Percentiles rank a stretch among this genome's conserved stretches.
phyloP scores from a whole-genome alignment of 2,113 vertebrate species.

The Ophiodon elongatus region DNA sequence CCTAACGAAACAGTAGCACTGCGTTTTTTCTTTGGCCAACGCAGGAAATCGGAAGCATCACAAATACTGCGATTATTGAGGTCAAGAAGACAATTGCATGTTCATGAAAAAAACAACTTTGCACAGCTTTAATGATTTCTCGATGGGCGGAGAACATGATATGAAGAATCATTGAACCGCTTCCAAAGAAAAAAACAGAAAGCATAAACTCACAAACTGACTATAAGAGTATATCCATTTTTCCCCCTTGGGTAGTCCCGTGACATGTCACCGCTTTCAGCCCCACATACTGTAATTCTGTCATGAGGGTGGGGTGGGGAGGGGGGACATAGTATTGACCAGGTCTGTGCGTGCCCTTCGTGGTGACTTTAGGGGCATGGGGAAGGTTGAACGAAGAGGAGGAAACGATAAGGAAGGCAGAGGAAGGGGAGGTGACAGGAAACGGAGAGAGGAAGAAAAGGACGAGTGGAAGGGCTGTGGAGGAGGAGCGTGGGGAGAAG shows the following conservation, averaged over 20 bases:
- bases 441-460: slow-evolving; percentile 42
- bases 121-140: not conserved
- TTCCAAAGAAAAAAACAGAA: not conserved
- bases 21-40: no score
- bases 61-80: no score
- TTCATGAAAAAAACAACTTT: not conserved
- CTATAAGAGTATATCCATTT: no score
- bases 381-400: slow-evolving; percentile 71
- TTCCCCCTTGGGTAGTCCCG: no score
- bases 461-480: slow-evolving; percentile 33
- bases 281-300: slow-evolving; percentile 9
- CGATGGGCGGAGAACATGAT: not conserved
- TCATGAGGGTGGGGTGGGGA: no score
- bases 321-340: slow-evolving; percentile 62
- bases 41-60: no score
- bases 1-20: no score
- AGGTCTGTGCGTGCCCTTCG: slow-evolving; percentile 56
- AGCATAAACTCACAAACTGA: not conserved
- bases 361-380: slow-evolving; percentile 45
- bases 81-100: no score
- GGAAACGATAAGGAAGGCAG: slow-evolving; percentile 64
- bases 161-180: not conserved
- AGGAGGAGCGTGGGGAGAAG: no score
- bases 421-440: slow-evolving; percentile 68
- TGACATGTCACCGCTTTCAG: slow-evolving; percentile 8